Evolutionary conservation across 2,113 vertebrate species (phyloP), one percentile per base, ranked within the genome.

Genomic region (Rynchops niger): DNA sequence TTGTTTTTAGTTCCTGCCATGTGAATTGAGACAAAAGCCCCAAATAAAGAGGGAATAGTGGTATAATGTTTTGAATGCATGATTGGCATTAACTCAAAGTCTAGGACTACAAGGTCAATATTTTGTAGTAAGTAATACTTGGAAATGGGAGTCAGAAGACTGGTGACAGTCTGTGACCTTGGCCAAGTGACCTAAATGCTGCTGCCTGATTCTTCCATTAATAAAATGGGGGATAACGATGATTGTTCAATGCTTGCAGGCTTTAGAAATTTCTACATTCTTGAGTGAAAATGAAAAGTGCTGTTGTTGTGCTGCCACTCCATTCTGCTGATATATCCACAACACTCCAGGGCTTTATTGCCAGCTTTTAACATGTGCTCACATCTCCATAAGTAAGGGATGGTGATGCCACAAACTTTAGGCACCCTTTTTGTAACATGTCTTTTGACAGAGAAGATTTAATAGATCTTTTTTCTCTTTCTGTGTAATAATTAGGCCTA

Each of bases 61-160:
- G 21, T 66, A 9, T 12, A 50, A 40, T 73, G 45, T 58, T 81
- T 92, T 52, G 61, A 86, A 52, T 59, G 36, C 5, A 2, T 34
- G 40, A 53, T 43, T 55, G 6, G 12, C 26, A 22, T 86, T 74
- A 83, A 16, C 58, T 93, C 40, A 88, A 50, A 85, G 26, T 65
- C 56, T 67, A 6, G 0, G 0, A 22, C 30, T 43, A 4, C 27
- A 42, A 52, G 32, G 25, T 66, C 25, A 6, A 0, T 95, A 30
- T 91, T 92, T 82, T 69, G 36, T 59, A 34, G 16, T 36, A 71
- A 52, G 15, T 30, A 40, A 40, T 52, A 6, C 32, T 8, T 93
- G 81, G 53, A 88, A 91, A 20, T 25, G 15, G 21, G 47, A 89
- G 23, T 70, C 23, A 85, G 55, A 90, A 86, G 49, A 15, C 23